Conservation (phyloP, 2,888 invertebrate species). For the Drosophila putrida region DNA sequence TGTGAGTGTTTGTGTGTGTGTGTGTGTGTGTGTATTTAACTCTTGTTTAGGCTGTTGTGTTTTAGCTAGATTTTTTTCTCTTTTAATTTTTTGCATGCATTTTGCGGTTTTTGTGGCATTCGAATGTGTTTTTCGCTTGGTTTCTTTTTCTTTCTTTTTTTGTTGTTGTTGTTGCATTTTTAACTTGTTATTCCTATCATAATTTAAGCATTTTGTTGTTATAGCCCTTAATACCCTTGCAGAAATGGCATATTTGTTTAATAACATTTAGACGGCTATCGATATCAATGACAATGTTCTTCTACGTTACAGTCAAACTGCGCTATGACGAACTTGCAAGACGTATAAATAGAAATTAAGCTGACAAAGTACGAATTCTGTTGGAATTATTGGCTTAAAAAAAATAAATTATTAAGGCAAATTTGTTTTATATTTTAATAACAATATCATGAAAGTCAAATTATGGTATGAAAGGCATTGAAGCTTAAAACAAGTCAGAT, state of each 20-base stretch:
- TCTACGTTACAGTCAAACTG: not conserved
- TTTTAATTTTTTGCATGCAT: slow-evolving; percentile 17
- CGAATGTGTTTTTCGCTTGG: slow-evolving; percentile 19
- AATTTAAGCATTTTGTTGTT: slow-evolving; percentile 17
- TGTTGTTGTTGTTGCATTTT: slow-evolving; percentile 20
- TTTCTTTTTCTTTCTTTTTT: slow-evolving; percentile 4
- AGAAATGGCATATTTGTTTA: not conserved
- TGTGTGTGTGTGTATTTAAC: slow-evolving; percentile 9
- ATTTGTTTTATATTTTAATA: no score
- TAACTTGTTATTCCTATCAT: slow-evolving; percentile 8
- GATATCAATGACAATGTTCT: not conserved
- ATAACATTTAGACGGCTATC: not conserved
- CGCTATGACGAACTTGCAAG: no score
- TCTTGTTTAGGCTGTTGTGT: slow-evolving; percentile 27
- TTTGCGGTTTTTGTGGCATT: slow-evolving; percentile 29
- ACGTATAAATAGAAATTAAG: no score
- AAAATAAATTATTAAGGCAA: not conserved
- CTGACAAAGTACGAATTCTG: no score
- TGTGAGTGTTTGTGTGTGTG: not conserved
- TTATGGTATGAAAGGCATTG: not conserved
- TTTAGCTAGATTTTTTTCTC: slow-evolving; percentile 11
- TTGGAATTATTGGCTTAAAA: no score
- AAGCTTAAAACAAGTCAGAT: no score
- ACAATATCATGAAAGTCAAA: no score
- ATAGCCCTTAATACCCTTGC: slow-evolving; percentile 34